phyloP scores from a whole-genome alignment of 2,113 vertebrate genomes.

The Tautogolabrus adspersus region DNA sequence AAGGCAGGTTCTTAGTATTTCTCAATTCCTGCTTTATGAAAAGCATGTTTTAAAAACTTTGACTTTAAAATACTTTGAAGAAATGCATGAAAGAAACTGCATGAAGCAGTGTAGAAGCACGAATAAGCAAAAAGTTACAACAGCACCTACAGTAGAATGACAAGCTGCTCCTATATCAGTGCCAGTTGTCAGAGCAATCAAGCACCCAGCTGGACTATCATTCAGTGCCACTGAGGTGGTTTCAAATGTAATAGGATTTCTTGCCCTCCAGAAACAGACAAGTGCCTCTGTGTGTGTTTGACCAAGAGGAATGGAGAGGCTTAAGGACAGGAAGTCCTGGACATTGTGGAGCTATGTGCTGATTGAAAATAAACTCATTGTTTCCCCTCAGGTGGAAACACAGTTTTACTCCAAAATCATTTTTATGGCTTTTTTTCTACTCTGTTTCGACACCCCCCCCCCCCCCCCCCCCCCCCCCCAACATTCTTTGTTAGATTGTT shows the following conservation, averaged over 20 bases:
- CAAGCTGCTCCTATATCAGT: constrained; percentile 55
- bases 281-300: constrained; percentile 65
- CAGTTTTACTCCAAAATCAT: constrained; percentile 39
- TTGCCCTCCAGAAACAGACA: constrained; percentile 72
- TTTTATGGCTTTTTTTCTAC: constrained; percentile 7
- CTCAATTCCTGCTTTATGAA: not conserved
- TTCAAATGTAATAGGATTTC: constrained; percentile 81
- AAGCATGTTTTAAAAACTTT: not conserved
- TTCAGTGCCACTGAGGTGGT: constrained; percentile 76
- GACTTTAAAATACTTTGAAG: not conserved
- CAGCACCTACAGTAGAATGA: constrained; percentile 44
- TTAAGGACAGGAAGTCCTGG: constrained; percentile 43
- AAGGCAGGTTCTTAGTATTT: not conserved
- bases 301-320: constrained; percentile 67
- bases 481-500: constrained; percentile 13
- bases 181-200: constrained; percentile 76
- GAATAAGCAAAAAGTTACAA: constrained; percentile 28
- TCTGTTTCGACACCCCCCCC: constrained; percentile 12
- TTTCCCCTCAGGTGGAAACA: constrained; percentile 65
- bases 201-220: constrained; percentile 77
- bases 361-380: constrained; percentile 74
- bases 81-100: constrained; percentile 18
- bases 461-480: too few species aligned
- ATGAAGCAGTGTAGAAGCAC: constrained; percentile 21
- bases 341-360: constrained; percentile 56